Conservation (phyloP, 2,888 invertebrate genomes). For the Abrostola tripartita region DNA sequence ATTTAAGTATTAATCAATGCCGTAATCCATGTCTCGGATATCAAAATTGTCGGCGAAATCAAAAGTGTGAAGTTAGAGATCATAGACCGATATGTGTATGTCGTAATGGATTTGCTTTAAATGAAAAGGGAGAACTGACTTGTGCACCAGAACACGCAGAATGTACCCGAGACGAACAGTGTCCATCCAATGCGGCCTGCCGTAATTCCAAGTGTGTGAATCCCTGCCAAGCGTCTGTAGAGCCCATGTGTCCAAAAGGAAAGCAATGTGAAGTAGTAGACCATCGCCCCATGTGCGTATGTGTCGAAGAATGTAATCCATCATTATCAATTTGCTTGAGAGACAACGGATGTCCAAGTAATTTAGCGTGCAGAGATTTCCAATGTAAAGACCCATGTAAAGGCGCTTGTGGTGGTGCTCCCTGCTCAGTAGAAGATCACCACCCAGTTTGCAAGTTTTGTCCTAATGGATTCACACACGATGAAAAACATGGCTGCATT, state of each 20-base stretch:
- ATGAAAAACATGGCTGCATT: constrained; percentile 97
- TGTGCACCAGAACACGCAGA: constrained; percentile 95
- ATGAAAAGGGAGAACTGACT: constrained; percentile 95
- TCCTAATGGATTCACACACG: constrained; percentile 97
- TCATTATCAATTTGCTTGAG: constrained; percentile 95
- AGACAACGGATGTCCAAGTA: constrained; percentile 95
- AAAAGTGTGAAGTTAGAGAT: constrained; percentile 95
- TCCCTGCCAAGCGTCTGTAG: constrained; percentile 92
- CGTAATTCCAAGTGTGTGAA: constrained; percentile 94
- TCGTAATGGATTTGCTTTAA: constrained; percentile 95
- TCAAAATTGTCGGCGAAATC: constrained; percentile 93
- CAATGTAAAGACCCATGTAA: constrained; percentile 97
- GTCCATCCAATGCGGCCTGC: constrained; percentile 95
- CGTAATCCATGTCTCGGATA: constrained; percentile 93
- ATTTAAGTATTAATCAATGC: constrained; percentile 91
- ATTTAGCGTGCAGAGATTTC: constrained; percentile 95
- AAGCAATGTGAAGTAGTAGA: constrained; percentile 96
- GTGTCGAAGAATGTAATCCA: constrained; percentile 95
- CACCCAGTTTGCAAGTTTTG: constrained; percentile 98
- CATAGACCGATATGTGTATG: constrained; percentile 96
- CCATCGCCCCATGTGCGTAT: constrained; percentile 95
- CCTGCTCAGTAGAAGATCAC: constrained; percentile 98
- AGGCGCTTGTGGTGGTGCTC: constrained; percentile 95
- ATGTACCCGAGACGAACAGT: constrained; percentile 94
- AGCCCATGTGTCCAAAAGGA: constrained; percentile 92